phyloP scores from a whole-genome alignment of 2,797 vertebrate genomes.

The Acropternis orthonyx region DNA sequence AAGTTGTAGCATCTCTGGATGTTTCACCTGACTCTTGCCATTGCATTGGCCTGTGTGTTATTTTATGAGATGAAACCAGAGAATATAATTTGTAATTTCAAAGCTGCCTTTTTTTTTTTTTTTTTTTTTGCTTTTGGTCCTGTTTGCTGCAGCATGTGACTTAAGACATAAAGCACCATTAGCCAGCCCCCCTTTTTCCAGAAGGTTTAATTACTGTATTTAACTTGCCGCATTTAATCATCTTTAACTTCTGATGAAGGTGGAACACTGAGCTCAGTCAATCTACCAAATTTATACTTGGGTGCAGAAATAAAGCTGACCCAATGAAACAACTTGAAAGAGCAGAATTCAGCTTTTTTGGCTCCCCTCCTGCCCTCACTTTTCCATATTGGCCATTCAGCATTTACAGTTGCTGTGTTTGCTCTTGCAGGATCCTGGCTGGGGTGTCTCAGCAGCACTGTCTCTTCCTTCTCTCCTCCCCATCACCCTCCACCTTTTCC shows the following conservation, averaged over 20 bases:
- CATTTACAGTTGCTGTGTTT: constrained; percentile 9
- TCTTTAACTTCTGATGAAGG: neutral
- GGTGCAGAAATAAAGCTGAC: neutral
- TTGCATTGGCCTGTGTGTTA: fast-evolving
- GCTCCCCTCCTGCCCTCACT: neutral
- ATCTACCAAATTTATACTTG: neutral
- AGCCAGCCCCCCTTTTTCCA: neutral
- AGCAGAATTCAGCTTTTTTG: constrained; percentile 15
- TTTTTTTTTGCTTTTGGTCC: neutral
- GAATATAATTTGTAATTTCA: neutral
- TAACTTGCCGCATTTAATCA: neutral
- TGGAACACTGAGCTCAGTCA: neutral
- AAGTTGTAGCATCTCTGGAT: neutral
- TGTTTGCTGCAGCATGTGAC: neutral
- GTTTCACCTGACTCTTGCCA: neutral
- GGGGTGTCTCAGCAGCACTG: neutral
- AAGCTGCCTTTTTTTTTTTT: neutral
- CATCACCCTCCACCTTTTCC: neutral
- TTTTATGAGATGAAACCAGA: neutral
- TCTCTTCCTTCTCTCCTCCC: neutral
- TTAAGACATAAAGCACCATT: neutral
- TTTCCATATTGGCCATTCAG: neutral
- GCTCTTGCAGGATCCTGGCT: neutral
- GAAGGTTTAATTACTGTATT: neutral
- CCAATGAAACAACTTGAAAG: neutral